Conservation (phyloP, 2,797 vertebrate species). For the Lophius americanus region DNA sequence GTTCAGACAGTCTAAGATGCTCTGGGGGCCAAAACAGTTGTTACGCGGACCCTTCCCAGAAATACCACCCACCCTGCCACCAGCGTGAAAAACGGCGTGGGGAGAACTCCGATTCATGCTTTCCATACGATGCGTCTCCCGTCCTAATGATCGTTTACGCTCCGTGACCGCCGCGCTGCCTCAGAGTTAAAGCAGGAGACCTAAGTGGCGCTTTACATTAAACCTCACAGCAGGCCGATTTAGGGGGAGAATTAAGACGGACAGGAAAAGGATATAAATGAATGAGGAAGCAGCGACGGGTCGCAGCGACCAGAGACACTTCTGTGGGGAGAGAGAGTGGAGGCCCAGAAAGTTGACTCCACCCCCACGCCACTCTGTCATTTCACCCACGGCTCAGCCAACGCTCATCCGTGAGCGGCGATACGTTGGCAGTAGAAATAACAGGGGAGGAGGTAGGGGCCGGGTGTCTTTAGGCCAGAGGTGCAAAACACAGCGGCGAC, state of each 20-base stretch:
- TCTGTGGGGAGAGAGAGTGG: slow-evolving; percentile 60
- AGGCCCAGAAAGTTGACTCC: slow-evolving; percentile 61
- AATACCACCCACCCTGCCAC: slow-evolving; percentile 41
- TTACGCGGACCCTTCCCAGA: slow-evolving; percentile 55
- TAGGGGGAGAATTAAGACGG: slow-evolving; percentile 57
- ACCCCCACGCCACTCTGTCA: slow-evolving; percentile 69
- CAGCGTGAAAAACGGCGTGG: slow-evolving; percentile 16
- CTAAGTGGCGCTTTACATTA: slow-evolving; percentile 58
- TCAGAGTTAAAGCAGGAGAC: slow-evolving; percentile 24
- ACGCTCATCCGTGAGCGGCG: slow-evolving; percentile 44
- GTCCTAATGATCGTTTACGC: slow-evolving; percentile 59
- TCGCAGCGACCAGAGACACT: slow-evolving; percentile 59
- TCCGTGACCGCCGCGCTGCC: slow-evolving; percentile 27
- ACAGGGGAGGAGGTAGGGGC: slow-evolving; percentile 19
- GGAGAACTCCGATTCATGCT: slow-evolving; percentile 6
- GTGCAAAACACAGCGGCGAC: too few relatives aligned
- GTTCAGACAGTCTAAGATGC: slow-evolving; percentile 23
- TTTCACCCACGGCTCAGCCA: slow-evolving; percentile 57
- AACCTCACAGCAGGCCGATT: slow-evolving; percentile 62
- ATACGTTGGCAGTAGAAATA: slow-evolving; percentile 44
- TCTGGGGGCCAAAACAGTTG: slow-evolving; percentile 50
- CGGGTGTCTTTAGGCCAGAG: slow-evolving; percentile 38
- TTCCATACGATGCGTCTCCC: slow-evolving; percentile 28
- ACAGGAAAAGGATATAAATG: slow-evolving; percentile 17
- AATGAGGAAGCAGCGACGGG: slow-evolving; percentile 50